Percentiles rank a stretch among this genome's conserved stretches.
Conservation (phyloP, 2,797 vertebrate species). For the Catamblyrhynchus diadema region DNA sequence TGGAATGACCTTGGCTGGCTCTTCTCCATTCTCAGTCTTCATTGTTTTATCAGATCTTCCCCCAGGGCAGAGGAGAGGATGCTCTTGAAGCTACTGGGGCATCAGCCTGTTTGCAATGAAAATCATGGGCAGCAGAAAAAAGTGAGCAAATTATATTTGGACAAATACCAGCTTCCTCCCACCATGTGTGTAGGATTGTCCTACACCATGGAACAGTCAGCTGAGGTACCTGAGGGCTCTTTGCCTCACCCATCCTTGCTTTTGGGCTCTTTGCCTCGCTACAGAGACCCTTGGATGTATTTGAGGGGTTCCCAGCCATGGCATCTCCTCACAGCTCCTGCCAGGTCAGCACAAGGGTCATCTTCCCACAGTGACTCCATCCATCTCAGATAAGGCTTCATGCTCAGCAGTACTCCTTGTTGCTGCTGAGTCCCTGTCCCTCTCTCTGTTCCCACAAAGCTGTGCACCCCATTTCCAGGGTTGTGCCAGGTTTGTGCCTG, state of each 20-base stretch:
- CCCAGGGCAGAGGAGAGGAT: neutral
- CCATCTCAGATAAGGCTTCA: neutral
- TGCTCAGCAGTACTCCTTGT: neutral
- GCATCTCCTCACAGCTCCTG: neutral
- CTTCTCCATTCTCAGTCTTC: neutral
- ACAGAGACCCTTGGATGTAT: neutral
- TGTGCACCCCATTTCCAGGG: neutral
- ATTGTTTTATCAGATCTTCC: neutral
- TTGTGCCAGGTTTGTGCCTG: neutral
- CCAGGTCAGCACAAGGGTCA: neutral
- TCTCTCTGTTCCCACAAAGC: neutral
- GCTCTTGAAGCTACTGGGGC: neutral
- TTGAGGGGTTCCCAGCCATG: neutral
- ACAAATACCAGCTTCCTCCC: neutral
- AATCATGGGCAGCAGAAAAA: neutral
- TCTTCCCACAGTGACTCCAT: neutral
- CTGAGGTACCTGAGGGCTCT: conserved; percentile 63
- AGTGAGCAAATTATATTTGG: neutral
- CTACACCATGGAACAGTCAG: conserved; percentile 82
- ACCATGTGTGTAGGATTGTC: conserved; percentile 78
- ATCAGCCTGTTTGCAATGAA: neutral
- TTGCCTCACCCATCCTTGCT: neutral
- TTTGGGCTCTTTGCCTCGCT: neutral
- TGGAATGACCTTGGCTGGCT: neutral
- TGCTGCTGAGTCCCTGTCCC: neutral